Conservation (phyloP, 2,113 vertebrate genomes). For the Perca schrenkii region DNA sequence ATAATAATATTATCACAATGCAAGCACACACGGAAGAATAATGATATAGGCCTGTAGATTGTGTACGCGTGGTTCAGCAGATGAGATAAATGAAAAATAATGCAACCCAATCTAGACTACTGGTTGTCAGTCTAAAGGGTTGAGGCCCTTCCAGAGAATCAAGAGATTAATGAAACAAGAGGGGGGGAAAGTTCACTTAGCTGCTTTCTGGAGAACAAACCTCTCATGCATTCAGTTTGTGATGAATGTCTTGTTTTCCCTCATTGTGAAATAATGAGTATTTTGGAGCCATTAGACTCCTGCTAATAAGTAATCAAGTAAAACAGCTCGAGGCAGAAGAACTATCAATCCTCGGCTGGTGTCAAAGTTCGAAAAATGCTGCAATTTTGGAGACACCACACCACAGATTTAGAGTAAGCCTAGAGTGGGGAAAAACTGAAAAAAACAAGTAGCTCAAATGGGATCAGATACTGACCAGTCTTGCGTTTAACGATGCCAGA, state of each 20-base stretch:
- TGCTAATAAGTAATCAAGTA: conserved; percentile 65
- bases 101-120: conserved; percentile 3
- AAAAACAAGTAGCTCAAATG: not conserved
- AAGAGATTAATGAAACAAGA: conserved; percentile 20
- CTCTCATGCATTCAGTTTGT: conserved; percentile 28
- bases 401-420: not conserved
- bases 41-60: conserved; percentile 23
- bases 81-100: conserved; percentile 29
- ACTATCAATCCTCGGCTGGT: conserved; percentile 34
- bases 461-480: conserved; percentile 83
- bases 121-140: conserved; percentile 25
- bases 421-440: too few relatives aligned
- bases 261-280: conserved; percentile 63
- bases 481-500: conserved; percentile 85
- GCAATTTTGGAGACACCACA: conserved; percentile 7
- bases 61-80: conserved; percentile 11
- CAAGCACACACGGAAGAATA: conserved; percentile 51
- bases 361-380: conserved; percentile 58
- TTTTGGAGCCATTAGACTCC: conserved; percentile 61
- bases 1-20: conserved; percentile 29
- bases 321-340: conserved; percentile 42
- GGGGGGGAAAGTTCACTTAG: not conserved
- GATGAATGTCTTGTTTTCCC: conserved; percentile 54
- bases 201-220: conserved; percentile 24
- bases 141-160: not conserved